Evolutionary conservation across 2,888 invertebrate species (phyloP), one percentile per base, ranked within the genome.

Genomic region (Microctonus aethiopoides): DNA sequence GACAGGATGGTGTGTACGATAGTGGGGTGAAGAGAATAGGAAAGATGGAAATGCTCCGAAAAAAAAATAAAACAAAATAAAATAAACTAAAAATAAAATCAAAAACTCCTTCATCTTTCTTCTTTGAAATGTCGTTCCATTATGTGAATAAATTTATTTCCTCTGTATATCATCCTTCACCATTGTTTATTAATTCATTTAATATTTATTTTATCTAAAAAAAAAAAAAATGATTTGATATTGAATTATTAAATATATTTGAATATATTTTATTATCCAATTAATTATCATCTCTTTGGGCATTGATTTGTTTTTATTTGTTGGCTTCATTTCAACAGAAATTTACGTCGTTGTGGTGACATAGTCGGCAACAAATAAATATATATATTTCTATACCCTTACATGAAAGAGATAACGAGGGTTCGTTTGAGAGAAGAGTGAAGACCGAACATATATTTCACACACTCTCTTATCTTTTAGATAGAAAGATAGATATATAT

Each of bases 341-440:
- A 52, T 24, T 39, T 39, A 39, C n/a, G n/a, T 13, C 7, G 0
- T 46, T n/a, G 9, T n/a, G 46, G n/a, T 46, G 46, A 46, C 46
- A 16, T 9, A 20, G 16, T 46, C 46, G 16, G 16, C 16, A 46
- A 46, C 46, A 46, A 46, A 46, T 46, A 46, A 46, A 16, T 46
- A 46, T 46, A 46, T n/a, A n/a, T 46, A 63, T 63, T 63, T 29
- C 62, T 7, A 69, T 36, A 51, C 51, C 51, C 59, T 36, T 51
- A 46, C 32, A 59, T 59, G 39, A 57, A 66, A 66, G 77, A 81
- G 82, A 83, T 84, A 84, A 84, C 84, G 80, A 84, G 83, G 74
- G 76, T 67, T 75, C 72, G 72, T 74, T 36, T 36, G 36, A 36
- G 46, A 16, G 7, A 46, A 46, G 46, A 16, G 46, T 7, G 76